Evolutionary conservation across 1,140 invertebrate species (phyloP), one percentile per base, ranked within the genome.

Genomic region (Pseudomyrmex gracilis): DNA sequence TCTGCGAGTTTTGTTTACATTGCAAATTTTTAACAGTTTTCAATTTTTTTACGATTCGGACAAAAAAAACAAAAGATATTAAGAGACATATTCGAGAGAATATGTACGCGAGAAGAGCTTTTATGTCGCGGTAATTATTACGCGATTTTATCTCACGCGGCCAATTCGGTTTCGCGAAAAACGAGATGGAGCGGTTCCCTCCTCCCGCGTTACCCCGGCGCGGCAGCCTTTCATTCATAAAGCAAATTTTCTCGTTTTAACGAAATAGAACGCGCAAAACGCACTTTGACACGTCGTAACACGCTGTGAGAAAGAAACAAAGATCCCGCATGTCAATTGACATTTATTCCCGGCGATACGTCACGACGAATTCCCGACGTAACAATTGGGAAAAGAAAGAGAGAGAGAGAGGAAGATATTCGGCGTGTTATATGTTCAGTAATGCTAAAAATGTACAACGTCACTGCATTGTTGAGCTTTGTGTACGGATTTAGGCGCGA

Each of bases 261-360:
- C 20, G 66, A 12, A n/a, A 80, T 34, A 7, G 34, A 34, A 34
- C 34, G 34, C 34, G 74, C 74, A 34, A 57, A 53, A 63, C 74
- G 51, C 64, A 57, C 57, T 77, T 77, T 51, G 74, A 78, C 64
- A 34, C 24, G 24, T 34, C 5, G 43, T 5, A 70, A 70, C 60
- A 15, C 85, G 61, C 55, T 87, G 63, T 76, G 76, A 85, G 76
- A 85, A 82, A 85, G 76, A 88, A 34, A 70, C 85, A 70, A 47
- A 70, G 63, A 84, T 47, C 64, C 63, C 74, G 70, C 73, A 34
- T 85, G 87, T 85, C 87, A 88, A 88, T 88, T 88, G 83, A 88
- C 76, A 85, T 87, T 87, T 85, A 87, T 82, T 82, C 87, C 49
- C 70, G 17, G 9, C 63, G 71, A 88, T 87, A 87, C 87, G 87